Evolutionary conservation across 2,113 vertebrate genomes (phyloP).

Genomic region (Myanophis thanlyinensis): DNA sequence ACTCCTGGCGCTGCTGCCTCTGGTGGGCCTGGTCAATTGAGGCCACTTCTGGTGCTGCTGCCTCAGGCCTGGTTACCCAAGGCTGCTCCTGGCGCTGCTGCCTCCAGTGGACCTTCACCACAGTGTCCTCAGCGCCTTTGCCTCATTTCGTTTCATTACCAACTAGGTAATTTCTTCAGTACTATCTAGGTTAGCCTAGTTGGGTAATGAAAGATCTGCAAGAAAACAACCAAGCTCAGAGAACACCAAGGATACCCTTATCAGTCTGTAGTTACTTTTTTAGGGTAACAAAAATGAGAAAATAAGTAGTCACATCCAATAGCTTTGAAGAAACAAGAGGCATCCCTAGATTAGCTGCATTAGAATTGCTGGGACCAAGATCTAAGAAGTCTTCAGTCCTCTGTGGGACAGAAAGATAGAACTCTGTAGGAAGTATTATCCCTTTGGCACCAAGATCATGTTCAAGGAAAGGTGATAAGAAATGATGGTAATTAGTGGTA

Average conservation of each 20-base stretch:
- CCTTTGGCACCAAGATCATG: neutral
- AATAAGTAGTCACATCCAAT: neutral
- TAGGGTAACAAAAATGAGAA: neutral
- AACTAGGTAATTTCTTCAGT: neutral
- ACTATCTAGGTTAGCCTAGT: neutral
- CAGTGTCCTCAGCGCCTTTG: no score
- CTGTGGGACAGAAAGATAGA: neutral
- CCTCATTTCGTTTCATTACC: neutral
- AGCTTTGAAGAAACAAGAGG: neutral
- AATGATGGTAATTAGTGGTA: neutral
- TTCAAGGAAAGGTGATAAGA: neutral
- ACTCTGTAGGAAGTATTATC: neutral
- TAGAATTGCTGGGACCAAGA: neutral
- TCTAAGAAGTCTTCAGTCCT: neutral
- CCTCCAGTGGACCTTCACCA: no score
- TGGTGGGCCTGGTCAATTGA: no score
- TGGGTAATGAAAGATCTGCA: neutral
- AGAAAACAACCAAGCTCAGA: neutral
- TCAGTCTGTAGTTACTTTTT: neutral
- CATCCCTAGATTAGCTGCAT: neutral
- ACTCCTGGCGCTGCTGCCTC: no score
- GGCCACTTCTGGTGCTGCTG: no score
- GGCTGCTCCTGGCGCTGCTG: no score
- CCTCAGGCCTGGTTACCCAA: no score
- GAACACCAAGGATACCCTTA: neutral